Evolutionary conservation across 2,113 vertebrate genomes (phyloP), one percentile per base, ranked within the genome.

Genomic region (Madoqua kirkii): DNA sequence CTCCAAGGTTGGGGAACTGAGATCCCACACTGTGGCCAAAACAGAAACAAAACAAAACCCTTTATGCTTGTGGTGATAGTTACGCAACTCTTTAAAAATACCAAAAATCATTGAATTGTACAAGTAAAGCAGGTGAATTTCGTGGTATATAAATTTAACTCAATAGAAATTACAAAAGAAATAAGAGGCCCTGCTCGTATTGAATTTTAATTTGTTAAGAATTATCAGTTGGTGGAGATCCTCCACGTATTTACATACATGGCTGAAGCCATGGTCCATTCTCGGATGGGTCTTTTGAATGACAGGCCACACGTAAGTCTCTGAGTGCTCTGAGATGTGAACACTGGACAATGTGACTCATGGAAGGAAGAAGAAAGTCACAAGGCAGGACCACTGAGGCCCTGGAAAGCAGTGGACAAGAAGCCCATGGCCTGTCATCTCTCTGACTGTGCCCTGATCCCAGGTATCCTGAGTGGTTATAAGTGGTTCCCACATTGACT

Each of bases 241-340:
- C 9, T 19, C 10, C 52, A 13, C 4, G 14, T 16, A 31, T 36
- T 62, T 36, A 62, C 1, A 19, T 17, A 48, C n/a, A n/a, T n/a
- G 52, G 48, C 11, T 12, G 23, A 45, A 57, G 14, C 23, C 2
- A 1, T 7, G 23, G 60, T n/a, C 11, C 15, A 10, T 7, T 7
- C 62, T 76, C 19, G 12, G 57, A 7, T 2, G 29, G 50, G 23
- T 6, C 1, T 36, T 89, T 6, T 25, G 21, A 31, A 36, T 1
- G 21, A 31, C 33, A 33, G 83, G 23, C 9, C 11, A 2, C 15
- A 3, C 0, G 0, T 7, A 27, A 23, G 43, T 57, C 25, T 59
- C 67, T 31, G 43, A 13, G 15, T 0, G 0, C 7, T 17, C 17
- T 19, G 71, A 36, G 43, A 29, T 16, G 11, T 36, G 59, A 11